Evolutionary conservation across 2,797 vertebrate species (phyloP), one percentile per base, ranked within the genome.

Genomic region (Philypnodon macrostomus): DNA sequence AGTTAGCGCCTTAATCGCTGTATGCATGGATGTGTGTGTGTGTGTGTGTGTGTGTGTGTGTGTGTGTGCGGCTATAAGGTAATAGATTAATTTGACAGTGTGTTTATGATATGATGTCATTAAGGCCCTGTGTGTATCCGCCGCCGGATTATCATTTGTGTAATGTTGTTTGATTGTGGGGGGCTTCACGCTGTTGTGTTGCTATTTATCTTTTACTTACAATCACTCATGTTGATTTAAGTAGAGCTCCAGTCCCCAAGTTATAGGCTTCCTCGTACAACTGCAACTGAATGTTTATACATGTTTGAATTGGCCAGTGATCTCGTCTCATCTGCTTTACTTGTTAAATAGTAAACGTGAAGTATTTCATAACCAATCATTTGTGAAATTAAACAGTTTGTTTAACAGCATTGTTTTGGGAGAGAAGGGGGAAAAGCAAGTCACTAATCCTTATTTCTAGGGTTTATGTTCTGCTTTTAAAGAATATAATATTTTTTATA

Each of bases 71-170:
- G 73, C 71, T 69, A 31, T 51, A 68, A 79, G 69, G 63, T 66
- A 79, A 84, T 77, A 46, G 58, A 85, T 88, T 83, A 63, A 81
- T 73, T 70, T 70, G 65, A 64, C 56, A 61, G 53, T 61, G 73
- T 77, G 67, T 83, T 81, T 79, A 66, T 79, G 75, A 81, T 82
- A 79, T 79, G 73, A 83, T 75, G 70, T 71, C 76, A 78, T 84
- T 79, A 87, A 59, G 23, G 67, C 51, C 16, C 47, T 30, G 63
- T 60, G 77, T 81, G 75, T 45, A 59, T 72, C 59, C 49, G 35
- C 59, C 49, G 35, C 8, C 33, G 57, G 61, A 67, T 73, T 72
- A 67, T 83, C 55, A 55, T 79, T 83, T 76, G 64, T 69, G 64
- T 48, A 56, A 54, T 58, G 29, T 18, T 40, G 55, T 60, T 61